A percentile compares a stretch with the other conserved stretches of the same genome.
Evolutionary conservation across 1,140 invertebrate genomes (phyloP).

Genomic region (Listronotus bonariensis): DNA sequence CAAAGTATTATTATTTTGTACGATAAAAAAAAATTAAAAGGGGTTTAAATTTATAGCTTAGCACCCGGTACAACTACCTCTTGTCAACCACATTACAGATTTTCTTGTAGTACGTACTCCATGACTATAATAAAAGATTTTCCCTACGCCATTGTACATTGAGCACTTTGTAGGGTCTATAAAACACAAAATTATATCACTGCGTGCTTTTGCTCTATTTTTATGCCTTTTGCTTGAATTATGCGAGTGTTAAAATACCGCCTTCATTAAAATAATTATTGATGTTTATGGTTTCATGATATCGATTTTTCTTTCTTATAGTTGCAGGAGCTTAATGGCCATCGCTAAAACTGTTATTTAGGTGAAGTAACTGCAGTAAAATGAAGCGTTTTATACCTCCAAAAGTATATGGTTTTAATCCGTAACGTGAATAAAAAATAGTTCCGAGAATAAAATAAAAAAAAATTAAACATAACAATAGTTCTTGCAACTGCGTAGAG

Average conservation of each 20-base stretch:
- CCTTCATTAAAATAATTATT: conserved; percentile 14
- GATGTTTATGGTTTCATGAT: conserved; percentile 17
- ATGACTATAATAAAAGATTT: background rate
- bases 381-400: conserved; percentile 2
- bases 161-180: no score
- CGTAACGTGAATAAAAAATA: conserved; percentile 10
- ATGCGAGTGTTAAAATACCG: conserved; percentile 3
- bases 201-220: background rate
- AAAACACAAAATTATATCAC: conserved; percentile 5
- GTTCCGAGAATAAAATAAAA: conserved; percentile 1
- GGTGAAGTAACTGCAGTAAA: conserved; percentile 13
- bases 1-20: no score
- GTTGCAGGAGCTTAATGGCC: conserved; percentile 12
- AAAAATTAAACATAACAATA: background rate
- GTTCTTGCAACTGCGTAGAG: background rate
- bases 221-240: background rate
- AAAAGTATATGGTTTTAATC: conserved; percentile 1
- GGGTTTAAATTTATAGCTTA: no score
- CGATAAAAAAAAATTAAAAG: no score
- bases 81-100: no score
- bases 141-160: background rate
- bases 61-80: no score
- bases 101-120: no score
- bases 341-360: conserved; percentile 9
- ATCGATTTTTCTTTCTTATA: conserved; percentile 14